Evolutionary conservation across 2,113 vertebrate species (phyloP).

Genomic region (Tauraco erythrolophus): DNA sequence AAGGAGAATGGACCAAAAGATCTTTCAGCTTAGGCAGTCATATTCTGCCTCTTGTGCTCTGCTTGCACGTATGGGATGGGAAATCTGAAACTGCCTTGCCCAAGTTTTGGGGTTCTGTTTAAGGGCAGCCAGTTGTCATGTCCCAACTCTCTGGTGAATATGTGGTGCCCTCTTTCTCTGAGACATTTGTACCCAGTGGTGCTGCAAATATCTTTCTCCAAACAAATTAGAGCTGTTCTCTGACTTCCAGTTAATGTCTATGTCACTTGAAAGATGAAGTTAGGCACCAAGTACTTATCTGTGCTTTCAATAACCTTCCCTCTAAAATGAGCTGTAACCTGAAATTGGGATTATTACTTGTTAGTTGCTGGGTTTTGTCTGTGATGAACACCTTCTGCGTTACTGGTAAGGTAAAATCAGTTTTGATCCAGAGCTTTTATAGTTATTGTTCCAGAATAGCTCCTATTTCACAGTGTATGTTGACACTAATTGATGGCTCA

Average conservation of each 20-base stretch:
- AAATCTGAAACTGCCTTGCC: neutral
- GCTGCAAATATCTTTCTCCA: neutral
- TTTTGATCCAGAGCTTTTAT: neutral
- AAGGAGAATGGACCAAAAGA: neutral
- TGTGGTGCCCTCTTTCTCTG: neutral
- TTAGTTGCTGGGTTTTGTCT: neutral
- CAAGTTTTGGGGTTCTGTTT: neutral
- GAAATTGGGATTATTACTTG: neutral
- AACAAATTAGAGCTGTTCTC: neutral
- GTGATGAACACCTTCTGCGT: neutral
- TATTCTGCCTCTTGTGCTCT: neutral
- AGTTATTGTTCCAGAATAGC: neutral
- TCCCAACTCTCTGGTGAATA: neutral
- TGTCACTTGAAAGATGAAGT: neutral
- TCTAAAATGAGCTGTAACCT: neutral
- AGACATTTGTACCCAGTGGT: accelerated
- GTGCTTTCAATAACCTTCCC: neutral
- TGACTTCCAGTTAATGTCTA: neutral
- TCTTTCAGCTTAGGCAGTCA: neutral
- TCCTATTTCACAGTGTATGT: neutral
- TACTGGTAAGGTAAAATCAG: neutral
- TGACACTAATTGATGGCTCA: neutral
- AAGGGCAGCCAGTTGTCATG: neutral
- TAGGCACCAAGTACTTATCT: neutral
- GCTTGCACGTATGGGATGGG: neutral